Base-by-base conservation (phyloP, 2,888 invertebrate species). In the Micoletzkya japonica region DNA sequence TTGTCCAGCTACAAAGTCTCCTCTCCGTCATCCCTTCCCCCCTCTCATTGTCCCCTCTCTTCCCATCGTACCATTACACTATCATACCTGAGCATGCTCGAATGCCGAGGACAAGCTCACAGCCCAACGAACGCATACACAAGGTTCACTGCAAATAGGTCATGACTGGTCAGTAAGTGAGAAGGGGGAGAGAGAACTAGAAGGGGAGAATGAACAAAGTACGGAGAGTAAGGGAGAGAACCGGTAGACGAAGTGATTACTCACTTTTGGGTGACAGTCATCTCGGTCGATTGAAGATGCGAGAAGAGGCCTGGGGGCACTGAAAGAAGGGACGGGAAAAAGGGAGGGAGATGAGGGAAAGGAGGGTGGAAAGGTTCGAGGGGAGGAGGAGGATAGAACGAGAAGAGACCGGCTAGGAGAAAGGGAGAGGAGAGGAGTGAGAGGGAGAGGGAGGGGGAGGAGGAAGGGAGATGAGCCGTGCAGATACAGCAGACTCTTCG, bases 61-160 rank as follows among this genome's bases (percentile, higher is more conserved):
- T n/a, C n/a, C n/a, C n/a, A n/a, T n/a, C n/a, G n/a, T n/a, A n/a
- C n/a, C n/a, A n/a, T n/a, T n/a, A 44, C 10, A 44, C 10, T 20
- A 44, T 30, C 75, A 52, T 39, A 83, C 83, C 73, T 83, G 71
- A 44, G 82, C 78, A 49, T 75, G 66, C 70, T 81, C 81, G 56
- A 84, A 78, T 7, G 80, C 77, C 0, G 72, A 70, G 57, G 80
- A 72, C 30, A 84, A 71, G 70, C 84, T 85, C 66, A 84, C 79
- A 4, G 81, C 82, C 81, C 81, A 82, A 2, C 84, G 78, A 52
- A 77, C 75, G 68, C 84, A 84, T 24, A 70, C 60, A 50, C 79
- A 79, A 63, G 75, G 70, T 14, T 70, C 71, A 64, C 60, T 73
- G 69, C 54, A 58, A 57, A n/a, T n/a, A 44, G 44, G 58, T 37